Conservation (phyloP, 2,888 invertebrate genomes). For the Folsomia manolachei region DNA sequence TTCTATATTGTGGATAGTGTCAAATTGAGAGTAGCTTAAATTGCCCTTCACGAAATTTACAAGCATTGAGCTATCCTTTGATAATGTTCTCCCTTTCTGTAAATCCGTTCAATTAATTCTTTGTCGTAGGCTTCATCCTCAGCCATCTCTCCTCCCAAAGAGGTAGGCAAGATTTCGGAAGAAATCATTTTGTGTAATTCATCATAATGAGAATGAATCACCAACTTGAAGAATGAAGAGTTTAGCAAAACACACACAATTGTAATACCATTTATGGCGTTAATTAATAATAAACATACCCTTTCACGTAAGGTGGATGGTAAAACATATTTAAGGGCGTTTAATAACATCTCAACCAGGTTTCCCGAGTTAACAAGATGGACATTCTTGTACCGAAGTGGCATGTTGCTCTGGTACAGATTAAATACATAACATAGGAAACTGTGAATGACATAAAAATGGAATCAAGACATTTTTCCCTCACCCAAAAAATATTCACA, state of each 20-base stretch:
- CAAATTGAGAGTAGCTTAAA: too few relatives aligned
- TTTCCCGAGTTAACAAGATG: not conserved
- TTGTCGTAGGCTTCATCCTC: not conserved
- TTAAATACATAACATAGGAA: too few relatives aligned
- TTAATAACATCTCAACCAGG: not conserved
- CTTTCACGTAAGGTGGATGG: not conserved
- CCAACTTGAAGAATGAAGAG: too few relatives aligned
- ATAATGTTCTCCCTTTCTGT: not conserved
- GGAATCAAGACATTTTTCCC: not conserved
- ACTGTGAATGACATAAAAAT: not conserved
- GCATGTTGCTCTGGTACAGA: slow-evolving; percentile 1
- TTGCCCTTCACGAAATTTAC: too few relatives aligned
- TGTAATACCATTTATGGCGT: too few relatives aligned
- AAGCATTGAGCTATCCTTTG: not conserved
- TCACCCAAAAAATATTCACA: slow-evolving; percentile 5
- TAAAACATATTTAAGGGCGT: not conserved
- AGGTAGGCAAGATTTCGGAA: not conserved
- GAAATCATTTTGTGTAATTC: not conserved
- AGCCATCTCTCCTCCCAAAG: not conserved
- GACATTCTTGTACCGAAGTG: not conserved
- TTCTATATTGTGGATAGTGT: too few relatives aligned
- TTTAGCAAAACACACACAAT: too few relatives aligned
- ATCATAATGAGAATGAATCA: not conserved
- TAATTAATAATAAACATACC: not conserved
- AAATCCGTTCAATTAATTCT: not conserved